Conservation (phyloP, 2,113 vertebrate species). For the Vireo altiloquus region DNA sequence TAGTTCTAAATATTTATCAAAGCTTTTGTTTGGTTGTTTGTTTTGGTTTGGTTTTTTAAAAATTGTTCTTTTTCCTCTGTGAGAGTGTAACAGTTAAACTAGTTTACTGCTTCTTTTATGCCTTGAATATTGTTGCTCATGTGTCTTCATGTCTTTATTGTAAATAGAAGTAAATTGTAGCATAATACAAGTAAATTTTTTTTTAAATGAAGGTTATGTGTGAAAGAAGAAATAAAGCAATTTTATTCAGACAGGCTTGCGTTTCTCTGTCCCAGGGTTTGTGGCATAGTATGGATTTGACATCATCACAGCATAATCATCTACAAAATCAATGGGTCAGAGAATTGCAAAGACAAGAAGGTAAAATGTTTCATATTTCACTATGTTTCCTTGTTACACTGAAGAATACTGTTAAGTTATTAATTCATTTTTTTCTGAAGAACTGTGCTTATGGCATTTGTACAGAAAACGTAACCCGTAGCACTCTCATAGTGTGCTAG, state of each 20-base stretch:
- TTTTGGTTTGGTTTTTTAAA: accelerated
- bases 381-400: not conserved
- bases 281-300: conserved; percentile 48
- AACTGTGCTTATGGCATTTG: not conserved
- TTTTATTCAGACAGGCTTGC: not conserved
- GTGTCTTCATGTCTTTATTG: not conserved
- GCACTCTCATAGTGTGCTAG: not conserved
- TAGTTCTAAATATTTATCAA: not conserved
- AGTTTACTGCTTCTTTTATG: not conserved
- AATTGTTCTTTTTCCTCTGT: not conserved
- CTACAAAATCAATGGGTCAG: not conserved
- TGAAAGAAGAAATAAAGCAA: not conserved
- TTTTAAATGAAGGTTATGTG: not conserved
- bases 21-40: not conserved
- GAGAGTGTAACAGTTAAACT: not conserved
- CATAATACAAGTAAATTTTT: not conserved
- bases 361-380: conserved; percentile 54
- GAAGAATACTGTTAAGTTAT: not conserved
- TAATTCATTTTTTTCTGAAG: not conserved
- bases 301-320: not conserved
- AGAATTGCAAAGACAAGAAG: conserved; percentile 42
- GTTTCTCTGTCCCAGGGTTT: conserved; percentile 2
- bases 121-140: not conserved
- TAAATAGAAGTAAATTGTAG: not conserved
- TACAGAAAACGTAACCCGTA: not conserved